Conservation (phyloP, 2,113 vertebrate species). For the Serranochromis macrocephalus region DNA sequence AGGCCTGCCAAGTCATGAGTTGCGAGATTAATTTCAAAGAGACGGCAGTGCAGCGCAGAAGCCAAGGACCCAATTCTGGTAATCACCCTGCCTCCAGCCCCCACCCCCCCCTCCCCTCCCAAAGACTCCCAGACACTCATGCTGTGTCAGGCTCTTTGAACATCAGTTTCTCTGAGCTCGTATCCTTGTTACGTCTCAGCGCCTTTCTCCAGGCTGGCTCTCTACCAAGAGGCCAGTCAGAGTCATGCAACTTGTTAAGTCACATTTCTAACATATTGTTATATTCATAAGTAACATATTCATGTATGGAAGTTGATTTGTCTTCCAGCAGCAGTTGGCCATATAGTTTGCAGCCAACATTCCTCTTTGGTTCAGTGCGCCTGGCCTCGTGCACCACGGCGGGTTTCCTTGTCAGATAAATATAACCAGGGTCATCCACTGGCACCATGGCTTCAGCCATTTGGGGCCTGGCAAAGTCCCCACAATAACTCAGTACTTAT, state of each 20-base stretch:
- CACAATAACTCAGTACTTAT: conserved; percentile 63
- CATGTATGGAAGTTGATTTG: conserved; percentile 11
- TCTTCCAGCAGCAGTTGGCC: conserved; percentile 20
- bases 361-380: conserved; percentile 45
- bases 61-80: conserved; percentile 72
- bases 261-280: not conserved
- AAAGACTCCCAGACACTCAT: conserved; percentile 63
- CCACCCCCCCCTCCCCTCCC: not conserved
- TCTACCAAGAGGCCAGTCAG: not conserved
- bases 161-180: conserved; percentile 47
- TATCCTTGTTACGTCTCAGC: conserved; percentile 29
- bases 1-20: conserved; percentile 75
- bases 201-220: conserved; percentile 4
- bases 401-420: conserved; percentile 73
- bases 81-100: conserved; percentile 52
- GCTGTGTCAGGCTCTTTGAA: conserved; percentile 72
- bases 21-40: conserved; percentile 76
- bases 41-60: conserved; percentile 63
- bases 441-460: conserved; percentile 36
- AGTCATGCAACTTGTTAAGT: conserved; percentile 7
- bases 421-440: conserved; percentile 69
- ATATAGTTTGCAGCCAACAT: conserved; percentile 21
- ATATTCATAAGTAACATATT: not conserved
- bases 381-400: conserved; percentile 48
- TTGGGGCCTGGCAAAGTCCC: conserved; percentile 55